Percentiles rank a stretch among this genome's conserved stretches.
Evolutionary conservation across 2,888 invertebrate species (phyloP).

Genomic region (Drosophila buzzatii): DNA sequence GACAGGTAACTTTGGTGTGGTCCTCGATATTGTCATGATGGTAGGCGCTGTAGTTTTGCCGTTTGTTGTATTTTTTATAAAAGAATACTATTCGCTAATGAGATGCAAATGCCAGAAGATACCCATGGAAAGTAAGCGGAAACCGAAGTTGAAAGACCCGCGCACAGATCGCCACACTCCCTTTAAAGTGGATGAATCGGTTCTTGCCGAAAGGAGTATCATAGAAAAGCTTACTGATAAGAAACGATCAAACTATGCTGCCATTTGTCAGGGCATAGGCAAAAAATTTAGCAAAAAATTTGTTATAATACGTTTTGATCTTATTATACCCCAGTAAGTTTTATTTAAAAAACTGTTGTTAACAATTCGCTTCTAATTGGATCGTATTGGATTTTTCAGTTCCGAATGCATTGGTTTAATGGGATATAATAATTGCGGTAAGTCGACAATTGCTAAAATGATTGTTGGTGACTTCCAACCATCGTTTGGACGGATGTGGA

Average conservation of each 20-base stretch:
- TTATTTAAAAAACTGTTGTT: background rate
- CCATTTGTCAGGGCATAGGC: slow-evolving; percentile 37
- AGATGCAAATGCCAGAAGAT: slow-evolving; percentile 1
- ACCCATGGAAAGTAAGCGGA: background rate
- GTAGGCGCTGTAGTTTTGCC: background rate
- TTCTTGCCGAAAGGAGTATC: slow-evolving; percentile 33
- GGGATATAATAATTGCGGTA: slow-evolving; percentile 61
- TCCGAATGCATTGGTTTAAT: slow-evolving; percentile 59
- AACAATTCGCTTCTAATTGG: background rate
- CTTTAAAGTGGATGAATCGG: slow-evolving; percentile 32
- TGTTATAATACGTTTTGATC: slow-evolving; percentile 47
- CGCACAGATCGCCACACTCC: background rate
- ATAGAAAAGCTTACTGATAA: slow-evolving; percentile 18
- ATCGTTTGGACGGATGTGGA: slow-evolving; percentile 52
- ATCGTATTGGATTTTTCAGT: slow-evolving; percentile 26
- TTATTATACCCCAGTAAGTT: slow-evolving; percentile 54
- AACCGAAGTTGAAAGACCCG: background rate
- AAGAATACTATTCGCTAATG: slow-evolving; percentile 7
- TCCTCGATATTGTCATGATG: slow-evolving; percentile 19
- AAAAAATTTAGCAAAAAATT: slow-evolving; percentile 21
- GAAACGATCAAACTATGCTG: slow-evolving; percentile 17
- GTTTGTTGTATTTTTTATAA: slow-evolving; percentile 6
- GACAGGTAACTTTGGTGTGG: slow-evolving; percentile 7
- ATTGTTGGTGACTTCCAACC: slow-evolving; percentile 38
- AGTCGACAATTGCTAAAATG: slow-evolving; percentile 49